These are phyloP conservation scores for Lates japonicus DNA, from an alignment of 2,797 vertebrate species.

Conservation along the genomic window DNA sequence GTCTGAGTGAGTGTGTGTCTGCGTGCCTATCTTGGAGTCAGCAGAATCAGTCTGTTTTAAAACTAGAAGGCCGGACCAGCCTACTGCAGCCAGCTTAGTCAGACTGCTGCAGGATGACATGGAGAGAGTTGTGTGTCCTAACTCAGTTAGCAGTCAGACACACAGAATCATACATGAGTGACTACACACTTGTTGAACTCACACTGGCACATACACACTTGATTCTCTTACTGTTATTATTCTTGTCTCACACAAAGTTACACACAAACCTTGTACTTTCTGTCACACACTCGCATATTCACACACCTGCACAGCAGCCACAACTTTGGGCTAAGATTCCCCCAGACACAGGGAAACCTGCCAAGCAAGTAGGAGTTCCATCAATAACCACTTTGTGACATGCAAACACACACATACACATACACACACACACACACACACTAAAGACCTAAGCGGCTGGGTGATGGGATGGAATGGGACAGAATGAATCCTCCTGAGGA, in stretches of 20 bases:
- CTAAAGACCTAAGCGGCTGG: conserved; percentile 32
- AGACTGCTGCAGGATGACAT: conserved; percentile 26
- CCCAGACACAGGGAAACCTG: conserved; percentile 30
- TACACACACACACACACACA: conserved; percentile 1
- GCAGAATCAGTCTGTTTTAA: conserved; percentile 56
- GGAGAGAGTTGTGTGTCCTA: conserved; percentile 21
- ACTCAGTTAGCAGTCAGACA: conserved; percentile 18
- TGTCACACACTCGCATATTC: background rate
- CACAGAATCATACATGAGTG: background rate
- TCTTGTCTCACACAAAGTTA: background rate
- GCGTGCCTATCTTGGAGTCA: conserved; percentile 44
- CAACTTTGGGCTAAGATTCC: conserved; percentile 16
- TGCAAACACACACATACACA: conserved; percentile 15
- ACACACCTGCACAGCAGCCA: background rate
- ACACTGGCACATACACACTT: background rate
- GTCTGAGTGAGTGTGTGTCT: conserved; percentile 41
- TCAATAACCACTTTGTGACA: conserved; percentile 50
- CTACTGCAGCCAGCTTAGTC: conserved; percentile 22
- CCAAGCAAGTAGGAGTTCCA: conserved; percentile 20
- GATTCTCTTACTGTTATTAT: conserved; percentile 2
- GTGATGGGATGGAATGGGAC: conserved; percentile 44
- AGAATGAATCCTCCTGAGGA: conserved; percentile 40
- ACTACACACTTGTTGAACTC: conserved; percentile 18
- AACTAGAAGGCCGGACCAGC: conserved; percentile 32
- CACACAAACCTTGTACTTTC: background rate